These are phyloP conservation scores for Orthosia gracilis DNA, from an alignment of 2,888 invertebrate species.

Conservation along the genomic window DNA sequence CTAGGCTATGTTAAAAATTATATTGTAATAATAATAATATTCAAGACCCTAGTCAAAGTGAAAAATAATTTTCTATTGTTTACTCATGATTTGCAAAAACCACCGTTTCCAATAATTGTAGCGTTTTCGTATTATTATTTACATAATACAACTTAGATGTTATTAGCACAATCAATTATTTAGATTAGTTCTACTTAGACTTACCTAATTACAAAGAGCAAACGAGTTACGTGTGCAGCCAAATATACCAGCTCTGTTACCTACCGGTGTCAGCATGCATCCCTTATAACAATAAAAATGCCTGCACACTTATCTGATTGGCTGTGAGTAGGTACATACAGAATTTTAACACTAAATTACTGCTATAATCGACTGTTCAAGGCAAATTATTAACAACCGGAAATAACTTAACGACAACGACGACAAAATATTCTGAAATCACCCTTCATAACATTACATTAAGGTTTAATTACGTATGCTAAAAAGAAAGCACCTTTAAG, in stretches of 20 bases:
- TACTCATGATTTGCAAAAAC: no score
- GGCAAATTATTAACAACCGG: slow-evolving; percentile 9
- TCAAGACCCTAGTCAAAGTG: no score
- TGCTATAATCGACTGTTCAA: slow-evolving; percentile 11
- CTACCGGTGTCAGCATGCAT: not conserved
- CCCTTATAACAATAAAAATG: not conserved
- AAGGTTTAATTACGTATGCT: slow-evolving; percentile 39
- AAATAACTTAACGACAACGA: not conserved
- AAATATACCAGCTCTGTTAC: no score
- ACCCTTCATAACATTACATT: not conserved
- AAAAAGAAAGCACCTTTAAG: slow-evolving; percentile 54
- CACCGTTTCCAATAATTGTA: no score
- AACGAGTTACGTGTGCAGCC: not conserved
- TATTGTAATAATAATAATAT: no score
- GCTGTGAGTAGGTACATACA: not conserved
- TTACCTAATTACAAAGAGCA: not conserved
- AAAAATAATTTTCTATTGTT: no score
- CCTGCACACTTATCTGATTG: not conserved
- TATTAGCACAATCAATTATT: slow-evolving; percentile 1
- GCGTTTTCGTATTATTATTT: slow-evolving; percentile 3
- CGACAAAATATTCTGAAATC: slow-evolving; percentile 43
- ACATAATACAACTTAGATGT: not conserved
- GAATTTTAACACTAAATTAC: not conserved
- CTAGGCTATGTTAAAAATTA: not conserved
- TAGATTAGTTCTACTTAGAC: not conserved